Percentiles rank a stretch among this genome's conserved stretches.
These are phyloP conservation scores for Fukomys damarensis DNA, from an alignment of 2,113 vertebrate species.

Conservation along the genomic window DNA sequence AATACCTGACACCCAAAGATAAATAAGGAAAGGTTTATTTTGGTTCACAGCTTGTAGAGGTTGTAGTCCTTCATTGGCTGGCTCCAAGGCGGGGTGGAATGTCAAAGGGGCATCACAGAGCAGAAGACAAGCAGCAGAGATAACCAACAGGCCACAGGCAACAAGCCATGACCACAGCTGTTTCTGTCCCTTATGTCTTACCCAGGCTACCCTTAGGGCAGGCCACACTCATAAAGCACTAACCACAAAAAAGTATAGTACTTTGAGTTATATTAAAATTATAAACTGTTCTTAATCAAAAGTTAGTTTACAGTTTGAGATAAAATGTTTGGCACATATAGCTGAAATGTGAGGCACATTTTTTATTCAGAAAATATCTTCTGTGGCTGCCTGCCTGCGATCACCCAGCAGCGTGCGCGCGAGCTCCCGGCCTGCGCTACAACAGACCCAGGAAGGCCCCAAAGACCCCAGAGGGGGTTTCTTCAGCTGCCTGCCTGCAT, in stretches of 20 bases:
- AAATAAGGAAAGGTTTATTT: neutral
- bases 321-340: neutral
- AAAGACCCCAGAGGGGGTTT: no score
- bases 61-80: neutral
- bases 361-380: constrained; percentile 13
- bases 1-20: neutral
- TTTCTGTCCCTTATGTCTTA: neutral
- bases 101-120: neutral
- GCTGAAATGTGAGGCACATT: neutral
- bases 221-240: constrained; percentile 18
- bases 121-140: neutral
- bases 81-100: neutral
- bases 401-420: no score
- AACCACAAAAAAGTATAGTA: neutral
- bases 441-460: no score
- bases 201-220: neutral
- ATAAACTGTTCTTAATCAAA: neutral
- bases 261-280: neutral
- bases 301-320: neutral
- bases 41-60: neutral
- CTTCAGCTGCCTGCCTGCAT: no score
- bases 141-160: neutral
- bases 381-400: no score
- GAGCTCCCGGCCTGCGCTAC: no score
- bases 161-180: neutral